Conservation (phyloP, 2,113 vertebrate genomes). For the Puntigrus tetrazona region DNA sequence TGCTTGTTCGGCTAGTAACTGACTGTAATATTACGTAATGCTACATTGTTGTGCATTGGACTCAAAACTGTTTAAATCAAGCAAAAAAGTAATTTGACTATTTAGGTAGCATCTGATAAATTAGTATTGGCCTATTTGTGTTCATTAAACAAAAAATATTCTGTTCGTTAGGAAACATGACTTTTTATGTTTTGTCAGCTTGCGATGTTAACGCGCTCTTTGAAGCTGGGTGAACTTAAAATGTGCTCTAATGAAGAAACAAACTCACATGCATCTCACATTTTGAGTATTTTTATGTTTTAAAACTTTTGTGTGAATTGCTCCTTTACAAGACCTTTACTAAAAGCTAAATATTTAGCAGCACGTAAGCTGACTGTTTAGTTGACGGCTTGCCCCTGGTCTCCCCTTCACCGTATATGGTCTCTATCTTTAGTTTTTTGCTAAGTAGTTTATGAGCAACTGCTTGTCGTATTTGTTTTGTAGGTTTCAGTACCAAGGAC, state of each 20-base stretch:
- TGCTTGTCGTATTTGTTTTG: neutral
- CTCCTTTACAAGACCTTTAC: too few relatives aligned
- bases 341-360: neutral
- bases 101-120: neutral
- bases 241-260: neutral
- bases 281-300: too few relatives aligned
- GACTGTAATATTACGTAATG: too few relatives aligned
- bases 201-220: neutral
- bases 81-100: too few relatives aligned
- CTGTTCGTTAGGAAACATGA: neutral
- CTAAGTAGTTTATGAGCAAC: neutral
- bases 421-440: neutral
- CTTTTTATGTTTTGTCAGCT: neutral
- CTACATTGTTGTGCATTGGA: too few relatives aligned
- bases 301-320: too few relatives aligned
- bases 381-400: neutral
- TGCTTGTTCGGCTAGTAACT: neutral
- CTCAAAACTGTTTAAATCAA: neutral
- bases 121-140: neutral
- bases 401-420: neutral
- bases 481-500: slow-evolving; percentile 40
- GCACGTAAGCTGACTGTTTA: neutral
- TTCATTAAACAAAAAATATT: neutral
- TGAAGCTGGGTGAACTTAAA: neutral
- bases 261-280: neutral